Evolutionary conservation across 2,888 invertebrate species (phyloP), one percentile per base, ranked within the genome.

Genomic region (Apotomis capreana): DNA sequence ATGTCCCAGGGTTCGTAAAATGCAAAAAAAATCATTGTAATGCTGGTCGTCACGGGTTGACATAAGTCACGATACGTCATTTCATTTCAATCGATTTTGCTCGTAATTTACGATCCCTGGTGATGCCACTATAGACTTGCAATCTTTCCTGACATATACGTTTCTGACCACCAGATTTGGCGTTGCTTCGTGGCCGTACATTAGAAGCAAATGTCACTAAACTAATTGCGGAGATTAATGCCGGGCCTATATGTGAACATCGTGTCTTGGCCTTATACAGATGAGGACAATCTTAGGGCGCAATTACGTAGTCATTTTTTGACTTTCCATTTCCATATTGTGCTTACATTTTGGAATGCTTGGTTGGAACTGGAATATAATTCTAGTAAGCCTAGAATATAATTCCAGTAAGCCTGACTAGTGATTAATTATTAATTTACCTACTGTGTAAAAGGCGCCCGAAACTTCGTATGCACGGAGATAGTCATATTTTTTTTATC

Each of bases 211-310:
- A 71, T 71, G 71, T 57, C 70, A 65, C 15, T 61, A 37, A 58
- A 68, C 60, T 70, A 67, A 68, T 71, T 71, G 71, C 55, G 51
- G 46, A 49, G 57, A 61, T 67, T 71, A 54, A 70, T 15, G 40
- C 67, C 77, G 77, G 75, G 79, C 75, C 75, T 78, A 79, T 80
- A 76, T 78, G 75, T 78, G 80, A 74, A 78, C 79, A 78, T 79
- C 78, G 81, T 78, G 78, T 73, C 73, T 74, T 65, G 74, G 72
- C 81, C 81, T 77, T 81, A 79, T 78, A 75, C 69, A 81, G 81
- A 78, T 70, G 76, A 36, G 75, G 72, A 70, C 54, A 55, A 69
- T 61, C 54, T 40, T 51, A 59, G 36, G 54, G 12, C 60, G 65
- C 67, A 61, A 62, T 68, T 71, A 62, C 71, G 67, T 68, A 71